A percentile compares a stretch with the other conserved stretches of the same genome.
phyloP scores from a whole-genome alignment of 92 coral and sea anemone genomes.

The Plumapathes pennacea region DNA sequence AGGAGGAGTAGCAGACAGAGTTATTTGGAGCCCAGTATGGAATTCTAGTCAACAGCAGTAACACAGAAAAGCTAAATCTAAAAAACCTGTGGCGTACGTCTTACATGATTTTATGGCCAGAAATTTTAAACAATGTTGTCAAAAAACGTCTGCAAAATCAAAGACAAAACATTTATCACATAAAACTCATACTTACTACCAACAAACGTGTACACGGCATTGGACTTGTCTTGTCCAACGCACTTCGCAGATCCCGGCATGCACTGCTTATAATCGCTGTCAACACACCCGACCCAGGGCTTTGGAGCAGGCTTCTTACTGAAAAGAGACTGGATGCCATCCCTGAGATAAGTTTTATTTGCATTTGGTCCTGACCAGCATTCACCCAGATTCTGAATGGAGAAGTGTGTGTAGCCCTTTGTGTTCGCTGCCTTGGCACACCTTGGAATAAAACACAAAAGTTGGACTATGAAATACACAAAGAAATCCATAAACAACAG shows the following conservation, averaged over 20 bases:
- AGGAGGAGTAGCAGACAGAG: too few relatives aligned
- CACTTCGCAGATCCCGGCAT: constrained; percentile 67
- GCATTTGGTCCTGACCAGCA: constrained; percentile 92
- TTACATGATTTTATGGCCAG: too few relatives aligned
- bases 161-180: too few relatives aligned
- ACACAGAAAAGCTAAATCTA: too few relatives aligned
- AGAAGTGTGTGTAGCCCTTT: constrained; percentile 91
- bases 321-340: constrained; percentile 87
- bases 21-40: too few relatives aligned
- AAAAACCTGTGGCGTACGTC: too few relatives aligned
- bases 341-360: constrained; percentile 74
- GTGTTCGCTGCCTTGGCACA: constrained; percentile 78
- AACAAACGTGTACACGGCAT: constrained; percentile 83
- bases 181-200: constrained; percentile 74
- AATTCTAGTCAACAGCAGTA: too few relatives aligned
- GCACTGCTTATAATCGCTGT: constrained; percentile 59
- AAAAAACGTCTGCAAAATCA: too few relatives aligned
- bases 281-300: constrained; percentile 97
- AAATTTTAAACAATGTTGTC: too few relatives aligned
- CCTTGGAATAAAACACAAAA: constrained; percentile 28
- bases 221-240: constrained; percentile 92
- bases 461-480: neutral
- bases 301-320: constrained; percentile 85
- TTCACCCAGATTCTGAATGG: constrained; percentile 90
- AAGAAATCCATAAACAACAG: neutral